A percentile compares a stretch with the other conserved stretches of the same genome.
These are phyloP conservation scores for Leptonema lineaticorne DNA, from an alignment of 1,140 invertebrate species.

Conservation along the genomic window DNA sequence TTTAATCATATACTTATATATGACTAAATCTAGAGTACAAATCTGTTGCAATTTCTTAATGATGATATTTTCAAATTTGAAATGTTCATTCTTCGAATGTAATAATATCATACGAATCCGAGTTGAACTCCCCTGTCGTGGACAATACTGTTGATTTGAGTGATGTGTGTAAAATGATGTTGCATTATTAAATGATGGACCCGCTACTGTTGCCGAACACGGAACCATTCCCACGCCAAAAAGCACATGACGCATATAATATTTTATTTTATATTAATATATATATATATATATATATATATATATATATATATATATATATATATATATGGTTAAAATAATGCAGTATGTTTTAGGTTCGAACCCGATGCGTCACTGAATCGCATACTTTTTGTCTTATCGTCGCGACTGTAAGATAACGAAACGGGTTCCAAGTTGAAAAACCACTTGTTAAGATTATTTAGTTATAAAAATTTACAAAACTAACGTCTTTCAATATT, in stretches of 20 bases:
- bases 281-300: no score
- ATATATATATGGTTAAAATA: background rate
- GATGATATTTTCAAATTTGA: background rate
- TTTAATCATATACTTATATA: no score
- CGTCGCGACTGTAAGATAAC: no score
- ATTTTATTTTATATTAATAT: background rate
- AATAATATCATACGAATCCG: background rate
- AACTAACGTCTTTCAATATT: no score
- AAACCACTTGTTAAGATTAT: no score
- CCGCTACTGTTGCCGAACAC: constrained; percentile 6
- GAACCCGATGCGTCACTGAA: background rate
- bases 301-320: background rate
- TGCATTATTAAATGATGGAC: constrained; percentile 6
- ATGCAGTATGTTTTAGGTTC: background rate
- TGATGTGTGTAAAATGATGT: constrained; percentile 15
- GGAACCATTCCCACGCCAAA: constrained; percentile 8
- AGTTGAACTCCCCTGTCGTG: background rate
- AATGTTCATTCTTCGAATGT: no score
- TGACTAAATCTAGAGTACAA: no score
- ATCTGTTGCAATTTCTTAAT: no score
- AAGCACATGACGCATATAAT: background rate
- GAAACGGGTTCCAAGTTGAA: no score
- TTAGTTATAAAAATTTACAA: no score
- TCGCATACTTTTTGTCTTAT: background rate
- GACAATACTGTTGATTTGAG: constrained; percentile 18